A percentile compares a stretch with the other conserved stretches of the same genome.
Conservation (phyloP, 2,113 vertebrate species). For the Peromyscus maniculatus region DNA sequence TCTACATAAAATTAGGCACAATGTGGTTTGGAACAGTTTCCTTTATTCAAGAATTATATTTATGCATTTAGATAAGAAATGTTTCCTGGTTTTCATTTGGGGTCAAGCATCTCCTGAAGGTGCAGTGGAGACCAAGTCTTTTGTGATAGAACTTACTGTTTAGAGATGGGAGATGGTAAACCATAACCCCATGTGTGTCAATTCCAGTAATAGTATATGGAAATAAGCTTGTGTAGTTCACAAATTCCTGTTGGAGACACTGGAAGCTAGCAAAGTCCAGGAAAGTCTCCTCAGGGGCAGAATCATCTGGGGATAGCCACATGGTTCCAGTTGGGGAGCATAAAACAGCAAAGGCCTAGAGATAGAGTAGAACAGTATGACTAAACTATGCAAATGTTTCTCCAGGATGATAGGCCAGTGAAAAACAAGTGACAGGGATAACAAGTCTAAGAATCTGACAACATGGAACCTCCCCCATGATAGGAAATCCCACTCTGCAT, state of each 20-base stretch:
- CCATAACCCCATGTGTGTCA: neutral
- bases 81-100: neutral
- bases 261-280: neutral
- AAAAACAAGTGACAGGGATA: no score
- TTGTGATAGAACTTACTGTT: neutral
- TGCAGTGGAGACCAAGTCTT: neutral
- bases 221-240: neutral
- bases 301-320: neutral
- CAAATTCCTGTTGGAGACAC: neutral
- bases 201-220: neutral
- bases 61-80: neutral
- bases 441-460: neutral
- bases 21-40: neutral
- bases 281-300: neutral
- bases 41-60: neutral
- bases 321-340: neutral
- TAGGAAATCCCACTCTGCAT: neutral
- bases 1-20: neutral
- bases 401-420: neutral
- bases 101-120: neutral
- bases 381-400: neutral
- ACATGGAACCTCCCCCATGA: fast-evolving
- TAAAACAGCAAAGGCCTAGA: neutral
- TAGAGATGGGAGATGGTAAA: neutral
- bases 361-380: neutral